A percentile compares a stretch with the other conserved stretches of the same genome.
phyloP scores from a whole-genome alignment of 2,113 vertebrate genomes.

The Rhinopomastus cyanomelas region DNA sequence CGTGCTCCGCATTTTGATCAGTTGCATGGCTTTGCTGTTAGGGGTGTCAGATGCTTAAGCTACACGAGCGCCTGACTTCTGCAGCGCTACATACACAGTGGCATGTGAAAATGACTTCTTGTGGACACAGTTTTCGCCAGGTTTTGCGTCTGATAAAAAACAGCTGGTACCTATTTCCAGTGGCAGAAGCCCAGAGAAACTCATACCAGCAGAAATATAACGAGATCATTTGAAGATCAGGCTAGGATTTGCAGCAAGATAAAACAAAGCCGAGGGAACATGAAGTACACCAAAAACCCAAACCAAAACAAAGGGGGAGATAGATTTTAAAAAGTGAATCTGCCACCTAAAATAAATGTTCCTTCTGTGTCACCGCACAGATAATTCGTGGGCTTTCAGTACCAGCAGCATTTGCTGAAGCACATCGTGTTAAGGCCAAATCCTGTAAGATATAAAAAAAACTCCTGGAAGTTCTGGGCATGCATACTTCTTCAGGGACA shows the following conservation, averaged over 20 bases:
- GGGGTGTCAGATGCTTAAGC: not conserved
- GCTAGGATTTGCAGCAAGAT: not conserved
- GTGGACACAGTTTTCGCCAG: not conserved
- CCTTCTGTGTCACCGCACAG: not conserved
- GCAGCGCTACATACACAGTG: not conserved
- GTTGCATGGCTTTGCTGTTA: not conserved
- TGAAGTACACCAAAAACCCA: not conserved
- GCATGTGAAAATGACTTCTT: not conserved
- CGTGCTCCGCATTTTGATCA: constrained; percentile 18
- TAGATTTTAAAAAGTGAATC: not conserved
- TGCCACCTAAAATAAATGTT: not conserved
- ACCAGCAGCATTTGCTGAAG: not conserved
- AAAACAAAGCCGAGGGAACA: not conserved
- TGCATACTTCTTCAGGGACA: not conserved
- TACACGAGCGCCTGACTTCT: not conserved
- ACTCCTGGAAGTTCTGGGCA: not conserved
- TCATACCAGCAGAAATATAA: not conserved
- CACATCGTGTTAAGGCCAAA: not conserved
- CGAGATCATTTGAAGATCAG: not conserved
- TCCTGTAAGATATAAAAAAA: not conserved
- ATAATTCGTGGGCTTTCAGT: not conserved
- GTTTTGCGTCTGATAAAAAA: not conserved
- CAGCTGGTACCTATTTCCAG: not conserved
- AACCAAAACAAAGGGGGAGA: not conserved
- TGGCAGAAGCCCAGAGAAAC: not conserved